phyloP scores from a whole-genome alignment of 1,140 invertebrate species.

The Brachystomella parvula region DNA sequence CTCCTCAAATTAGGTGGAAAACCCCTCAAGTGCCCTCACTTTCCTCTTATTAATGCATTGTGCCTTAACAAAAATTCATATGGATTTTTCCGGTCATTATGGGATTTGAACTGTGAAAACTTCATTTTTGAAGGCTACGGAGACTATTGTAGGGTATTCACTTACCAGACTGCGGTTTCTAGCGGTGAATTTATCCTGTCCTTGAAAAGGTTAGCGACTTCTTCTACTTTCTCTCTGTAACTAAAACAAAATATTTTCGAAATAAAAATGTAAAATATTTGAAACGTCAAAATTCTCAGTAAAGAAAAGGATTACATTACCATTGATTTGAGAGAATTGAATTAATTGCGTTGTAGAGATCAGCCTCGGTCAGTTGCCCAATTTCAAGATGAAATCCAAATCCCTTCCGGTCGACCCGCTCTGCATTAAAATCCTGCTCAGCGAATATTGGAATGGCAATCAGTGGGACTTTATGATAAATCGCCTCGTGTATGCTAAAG shows the following conservation, averaged over 20 bases:
- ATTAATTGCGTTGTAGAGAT: background rate
- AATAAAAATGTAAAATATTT: background rate
- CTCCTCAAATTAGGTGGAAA: too few relatives aligned
- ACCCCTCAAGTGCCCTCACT: too few relatives aligned
- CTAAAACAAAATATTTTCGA: background rate
- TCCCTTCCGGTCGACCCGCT: slow-evolving; percentile 35
- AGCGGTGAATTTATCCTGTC: background rate
- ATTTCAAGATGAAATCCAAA: slow-evolving; percentile 28
- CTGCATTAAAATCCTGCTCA: slow-evolving; percentile 34
- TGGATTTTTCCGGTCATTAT: too few relatives aligned
- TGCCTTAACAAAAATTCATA: too few relatives aligned
- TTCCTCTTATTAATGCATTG: too few relatives aligned
- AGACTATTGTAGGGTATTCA: background rate
- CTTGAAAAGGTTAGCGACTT: background rate
- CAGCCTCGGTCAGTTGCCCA: slow-evolving; percentile 8
- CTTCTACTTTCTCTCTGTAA: background rate
- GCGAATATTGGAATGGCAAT: slow-evolving; percentile 33
- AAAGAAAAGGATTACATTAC: slow-evolving; percentile 13
- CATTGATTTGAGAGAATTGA: background rate
- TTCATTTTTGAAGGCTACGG: too few relatives aligned
- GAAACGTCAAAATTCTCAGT: background rate
- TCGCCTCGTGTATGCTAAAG: slow-evolving; percentile 39
- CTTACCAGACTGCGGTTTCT: background rate
- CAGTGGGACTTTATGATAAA: slow-evolving; percentile 68
- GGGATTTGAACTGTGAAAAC: too few relatives aligned